Base-by-base conservation (phyloP, 1,140 invertebrate genomes). In the Daktulosphaira vitifoliae region DNA sequence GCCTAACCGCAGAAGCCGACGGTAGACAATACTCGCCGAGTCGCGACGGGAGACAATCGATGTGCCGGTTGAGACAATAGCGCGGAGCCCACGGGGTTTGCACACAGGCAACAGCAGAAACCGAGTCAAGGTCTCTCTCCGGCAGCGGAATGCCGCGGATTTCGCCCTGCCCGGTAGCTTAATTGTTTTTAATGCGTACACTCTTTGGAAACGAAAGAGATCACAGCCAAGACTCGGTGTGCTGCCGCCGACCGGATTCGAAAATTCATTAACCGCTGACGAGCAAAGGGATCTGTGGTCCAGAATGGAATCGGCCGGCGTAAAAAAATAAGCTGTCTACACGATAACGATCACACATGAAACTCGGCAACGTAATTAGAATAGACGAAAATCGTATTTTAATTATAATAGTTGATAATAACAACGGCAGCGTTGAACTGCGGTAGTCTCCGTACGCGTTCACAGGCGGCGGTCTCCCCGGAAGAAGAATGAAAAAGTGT, bases 401-500 rank as follows among this genome's bases (percentile, higher is more conserved):
- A 62, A 62, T 62, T 46, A 62, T 62, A 62, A 62, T 62, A 62
- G 25, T 48, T 33, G 56, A 44, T 59, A 44, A 59, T 59, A 59
- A 59, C 25, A 48, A 48, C 42, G n/a, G 39, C 39, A 16, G 39
- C 56, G 29, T 5, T 11, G n/a, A 33, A 33, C 29, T 11, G 56
- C 56, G 56, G 56, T 62, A 62, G 56, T 39, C n/a, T n/a, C n/a
- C n/a, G n/a, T n/a, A n/a, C n/a, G n/a, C n/a, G n/a, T 33, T 6
- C 29, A 33, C 29, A 33, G 29, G 29, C 11, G 29, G 5, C 29
- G 5, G 5, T 5, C 29, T 33, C 29, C 56, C 56, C 56, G 56
- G 56, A 62, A 62, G 56, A 62, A 62, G 56, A 62, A 62, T 62
- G 56, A 62, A 62, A 62, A 62, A 62, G 56, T 62, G 56, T 62